Conservation (phyloP, 2,113 vertebrate species). For the Oreochromis niloticus region DNA sequence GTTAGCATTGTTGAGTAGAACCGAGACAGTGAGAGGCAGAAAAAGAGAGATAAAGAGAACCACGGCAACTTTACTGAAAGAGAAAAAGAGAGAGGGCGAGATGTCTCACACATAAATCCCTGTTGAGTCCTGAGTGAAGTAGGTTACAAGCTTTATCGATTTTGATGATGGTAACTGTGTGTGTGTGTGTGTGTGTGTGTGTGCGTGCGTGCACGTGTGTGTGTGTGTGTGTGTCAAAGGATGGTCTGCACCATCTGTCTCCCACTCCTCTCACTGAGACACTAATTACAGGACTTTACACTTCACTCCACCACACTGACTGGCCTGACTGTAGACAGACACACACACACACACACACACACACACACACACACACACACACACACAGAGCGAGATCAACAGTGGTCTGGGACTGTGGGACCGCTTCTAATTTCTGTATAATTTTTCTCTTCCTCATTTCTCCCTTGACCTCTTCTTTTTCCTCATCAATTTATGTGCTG, state of each 20-base stretch:
- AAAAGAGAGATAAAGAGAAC: not conserved
- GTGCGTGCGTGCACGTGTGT: not conserved
- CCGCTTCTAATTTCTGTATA: not conserved
- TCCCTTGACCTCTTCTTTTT: not conserved
- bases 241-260: conserved; percentile 63
- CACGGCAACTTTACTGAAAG: not conserved
- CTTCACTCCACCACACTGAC: conserved; percentile 55
- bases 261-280: conserved; percentile 58
- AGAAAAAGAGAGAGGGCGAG: not conserved
- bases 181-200: not conserved
- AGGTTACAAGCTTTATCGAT: conserved; percentile 68
- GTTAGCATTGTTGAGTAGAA: not conserved
- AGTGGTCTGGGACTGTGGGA: conserved; percentile 12
- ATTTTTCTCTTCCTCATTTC: not conserved
- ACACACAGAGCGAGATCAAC: not conserved
- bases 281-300: conserved; percentile 69
- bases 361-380: not conserved
- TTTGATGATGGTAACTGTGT: conserved; percentile 39
- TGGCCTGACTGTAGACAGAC: not conserved
- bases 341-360: not conserved
- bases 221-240: not conserved
- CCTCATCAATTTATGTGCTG: not conserved
- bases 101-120: conserved; percentile 48
- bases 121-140: conserved; percentile 50
- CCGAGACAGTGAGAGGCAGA: not conserved